phyloP scores from a whole-genome alignment of 1,140 invertebrate species.

The Ostrea edulis region DNA sequence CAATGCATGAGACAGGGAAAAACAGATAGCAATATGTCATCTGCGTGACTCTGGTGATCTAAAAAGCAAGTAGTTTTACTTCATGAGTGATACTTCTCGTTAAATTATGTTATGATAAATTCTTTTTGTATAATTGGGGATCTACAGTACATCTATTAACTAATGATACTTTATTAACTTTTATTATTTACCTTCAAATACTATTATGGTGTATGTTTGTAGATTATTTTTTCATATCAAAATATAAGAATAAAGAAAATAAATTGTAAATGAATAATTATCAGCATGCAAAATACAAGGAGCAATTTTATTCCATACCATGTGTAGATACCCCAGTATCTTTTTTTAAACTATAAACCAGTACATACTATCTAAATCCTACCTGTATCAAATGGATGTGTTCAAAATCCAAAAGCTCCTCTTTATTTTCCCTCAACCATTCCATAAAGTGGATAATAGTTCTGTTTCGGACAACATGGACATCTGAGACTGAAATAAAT shows the following conservation, averaged over 20 bases:
- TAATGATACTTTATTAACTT: too few species aligned
- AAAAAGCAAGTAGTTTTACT: too few species aligned
- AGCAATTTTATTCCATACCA: background rate
- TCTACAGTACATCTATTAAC: too few species aligned
- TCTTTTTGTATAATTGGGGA: too few species aligned
- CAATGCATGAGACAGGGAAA: too few species aligned
- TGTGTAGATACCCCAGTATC: background rate
- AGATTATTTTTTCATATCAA: background rate
- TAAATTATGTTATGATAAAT: too few species aligned
- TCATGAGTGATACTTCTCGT: too few species aligned
- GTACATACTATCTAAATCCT: background rate
- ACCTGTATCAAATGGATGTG: background rate
- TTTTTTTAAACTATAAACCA: background rate
- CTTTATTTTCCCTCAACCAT: constrained; percentile 59
- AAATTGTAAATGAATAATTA: background rate
- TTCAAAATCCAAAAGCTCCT: constrained; percentile 29
- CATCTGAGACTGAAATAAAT: constrained; percentile 46
- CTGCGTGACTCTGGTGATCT: too few species aligned
- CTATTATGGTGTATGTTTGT: too few species aligned
- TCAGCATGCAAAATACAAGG: background rate
- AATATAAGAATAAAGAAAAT: background rate
- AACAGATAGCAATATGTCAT: too few species aligned
- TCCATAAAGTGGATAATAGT: constrained; percentile 64
- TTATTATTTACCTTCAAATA: too few species aligned
- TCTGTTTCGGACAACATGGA: constrained; percentile 66